Evolutionary conservation across 1,140 invertebrate genomes (phyloP), one percentile per base, ranked within the genome.

Genomic region (Chironomus striatipennis): DNA sequence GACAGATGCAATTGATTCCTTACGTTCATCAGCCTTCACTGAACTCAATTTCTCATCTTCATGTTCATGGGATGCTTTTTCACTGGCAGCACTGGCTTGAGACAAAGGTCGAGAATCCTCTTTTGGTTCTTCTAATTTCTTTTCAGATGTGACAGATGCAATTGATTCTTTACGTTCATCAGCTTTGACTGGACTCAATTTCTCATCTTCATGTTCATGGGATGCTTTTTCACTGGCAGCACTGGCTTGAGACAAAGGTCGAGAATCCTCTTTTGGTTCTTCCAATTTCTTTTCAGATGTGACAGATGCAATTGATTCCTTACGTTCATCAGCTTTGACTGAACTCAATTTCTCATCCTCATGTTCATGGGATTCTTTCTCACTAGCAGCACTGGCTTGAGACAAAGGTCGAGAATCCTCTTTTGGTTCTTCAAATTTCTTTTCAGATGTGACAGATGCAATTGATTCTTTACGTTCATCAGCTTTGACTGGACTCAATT

Each of bases 81-180:
- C 74, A 17, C 74, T 75, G 0, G 12, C 18, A 7, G 76, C 78
- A 21, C 76, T 75, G 7, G 72, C 77, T 0, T 76, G 73, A 0
- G 78, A 79, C 43, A 18, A 76, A 0, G 76, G 77, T 42, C 77
- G 75, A 0, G 78, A 34, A 5, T 34, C 24, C 5, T 34, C 24
- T 34, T 34, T 34, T 34, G 24, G 24, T 34, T 34, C 24, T 76
- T 21, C 75, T 75, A 7, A 80, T 76, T 42, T 78, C 78, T n/a
- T 75, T 18, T 76, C 70, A 20, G 24, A 72, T 18, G 15, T 8
- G 2, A n/a, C n/a, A 42, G 17, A 21, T n/a, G 43, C 43, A 18
- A 74, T 12, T 6, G 73, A 34, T 67, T 65, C 21, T 42, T 70
- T 47, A 10, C 73, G 43, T 43, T 72, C 73, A 42, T 75, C 64